Base-by-base conservation (phyloP, 2,888 invertebrate genomes). In the Stenurella melanura region DNA sequence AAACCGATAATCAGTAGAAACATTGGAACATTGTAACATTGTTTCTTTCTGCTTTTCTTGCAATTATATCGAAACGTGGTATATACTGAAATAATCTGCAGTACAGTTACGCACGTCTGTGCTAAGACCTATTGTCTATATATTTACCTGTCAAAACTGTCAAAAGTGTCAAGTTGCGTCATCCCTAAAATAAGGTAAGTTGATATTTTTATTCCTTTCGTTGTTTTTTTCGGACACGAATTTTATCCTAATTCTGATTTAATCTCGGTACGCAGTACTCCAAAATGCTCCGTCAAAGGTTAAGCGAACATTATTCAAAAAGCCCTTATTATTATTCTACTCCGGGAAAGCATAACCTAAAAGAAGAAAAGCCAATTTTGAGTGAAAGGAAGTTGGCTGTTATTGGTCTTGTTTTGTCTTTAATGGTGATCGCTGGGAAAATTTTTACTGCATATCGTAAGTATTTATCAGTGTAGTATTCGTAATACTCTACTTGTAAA, bases 311-410 rank as follows among this genome's bases (percentile, higher is more conserved):
- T 68, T 77, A 64, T 63, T 74, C 73, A 12, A 78, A 70, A 73
- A 79, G 76, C 64, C 67, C 73, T 34, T 72, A 81, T 30, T 69
- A 69, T 69, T 30, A 56, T 71, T 72, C 60, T 58, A 80, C 81
- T 10, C 80, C 80, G 15, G 78, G 60, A 79, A 78, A 64, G 38
- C 69, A 77, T 76, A 82, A 80, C 78, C 72, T 76, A 68, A 72
- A 75, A 54, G 75, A 80, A 73, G 81, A 85, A 50, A 63, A 56
- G 42, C 75, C 82, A 2, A 78, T 84, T 73, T 73, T 86, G 66
- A 87, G 83, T 80, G 89, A 89, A 83, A 83, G 86, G 84, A 86
- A 81, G 82, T 83, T 88, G 61, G 88, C 87, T n/a, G 61, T 86
- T 64, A 84, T 81, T 75, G 89, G 88, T 57, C 79, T 88, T 61